Conservation (phyloP, 2,113 vertebrate species). For the Pimephales promelas region DNA sequence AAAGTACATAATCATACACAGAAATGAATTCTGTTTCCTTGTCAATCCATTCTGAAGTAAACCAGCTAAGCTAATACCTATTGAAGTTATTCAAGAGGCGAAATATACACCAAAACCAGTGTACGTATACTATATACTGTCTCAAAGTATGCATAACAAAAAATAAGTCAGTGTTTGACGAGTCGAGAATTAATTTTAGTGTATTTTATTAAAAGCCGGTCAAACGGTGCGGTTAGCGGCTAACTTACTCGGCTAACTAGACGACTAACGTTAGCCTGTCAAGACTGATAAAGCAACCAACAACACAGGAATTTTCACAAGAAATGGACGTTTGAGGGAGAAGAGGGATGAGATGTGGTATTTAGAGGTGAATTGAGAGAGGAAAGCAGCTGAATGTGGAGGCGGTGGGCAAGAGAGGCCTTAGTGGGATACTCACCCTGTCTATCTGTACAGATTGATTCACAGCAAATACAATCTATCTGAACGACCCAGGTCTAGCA, state of each 20-base stretch:
- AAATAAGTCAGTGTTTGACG: conserved; percentile 8
- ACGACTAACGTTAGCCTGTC: conserved; percentile 17
- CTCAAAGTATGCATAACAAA: background rate
- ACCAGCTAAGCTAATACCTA: conserved; percentile 24
- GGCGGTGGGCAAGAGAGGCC: conserved; percentile 4
- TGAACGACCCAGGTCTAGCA: conserved; percentile 52
- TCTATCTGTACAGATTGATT: conserved; percentile 60
- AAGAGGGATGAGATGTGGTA: background rate
- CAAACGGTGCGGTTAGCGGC: background rate
- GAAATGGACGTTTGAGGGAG: background rate
- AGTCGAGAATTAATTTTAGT: background rate
- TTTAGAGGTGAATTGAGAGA: background rate
- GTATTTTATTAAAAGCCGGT: conserved; percentile 36
- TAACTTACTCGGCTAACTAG: conserved; percentile 25
- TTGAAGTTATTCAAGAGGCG: conserved; percentile 27
- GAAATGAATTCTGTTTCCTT: conserved; percentile 24
- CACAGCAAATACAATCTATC: conserved; percentile 60
- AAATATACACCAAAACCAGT: background rate
- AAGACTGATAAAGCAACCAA: background rate
- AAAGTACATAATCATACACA: background rate
- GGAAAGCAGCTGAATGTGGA: conserved; percentile 10
- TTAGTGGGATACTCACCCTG: conserved; percentile 68
- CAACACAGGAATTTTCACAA: background rate
- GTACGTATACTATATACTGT: background rate
- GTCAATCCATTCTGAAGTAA: background rate